Evolutionary conservation across 2,113 vertebrate species (phyloP).

Genomic region (Progne subis): DNA sequence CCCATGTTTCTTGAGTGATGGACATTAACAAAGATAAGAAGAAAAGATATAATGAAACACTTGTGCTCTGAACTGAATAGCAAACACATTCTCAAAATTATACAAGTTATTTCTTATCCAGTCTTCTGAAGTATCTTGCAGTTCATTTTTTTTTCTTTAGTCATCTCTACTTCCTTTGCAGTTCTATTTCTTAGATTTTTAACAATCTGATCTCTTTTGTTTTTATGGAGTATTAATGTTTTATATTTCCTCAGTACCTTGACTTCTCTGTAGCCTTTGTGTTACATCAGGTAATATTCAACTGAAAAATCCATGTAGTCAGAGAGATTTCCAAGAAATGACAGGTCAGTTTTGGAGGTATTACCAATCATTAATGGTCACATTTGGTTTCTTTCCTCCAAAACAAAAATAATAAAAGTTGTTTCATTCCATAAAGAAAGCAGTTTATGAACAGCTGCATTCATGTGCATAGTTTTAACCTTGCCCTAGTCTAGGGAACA

Average conservation of each 20-base stretch:
- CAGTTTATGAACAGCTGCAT: neutral
- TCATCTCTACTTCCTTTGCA: neutral
- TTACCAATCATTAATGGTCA: neutral
- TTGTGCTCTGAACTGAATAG: neutral
- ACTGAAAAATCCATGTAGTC: neutral
- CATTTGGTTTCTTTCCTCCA: neutral
- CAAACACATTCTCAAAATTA: neutral
- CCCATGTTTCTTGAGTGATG: neutral
- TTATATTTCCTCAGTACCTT: neutral
- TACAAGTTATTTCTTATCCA: neutral
- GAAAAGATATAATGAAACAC: neutral
- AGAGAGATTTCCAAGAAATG: neutral
- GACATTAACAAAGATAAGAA: neutral
- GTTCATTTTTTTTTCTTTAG: neutral
- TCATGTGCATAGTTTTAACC: neutral
- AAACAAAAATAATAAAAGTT: neutral
- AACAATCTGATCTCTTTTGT: neutral
- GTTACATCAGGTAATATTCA: neutral
- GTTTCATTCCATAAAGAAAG: neutral
- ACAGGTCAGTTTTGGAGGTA: neutral
- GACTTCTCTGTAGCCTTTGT: neutral
- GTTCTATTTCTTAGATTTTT: neutral
- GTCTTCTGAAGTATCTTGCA: neutral
- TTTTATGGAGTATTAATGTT: neutral
- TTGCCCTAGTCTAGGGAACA: neutral